A percentile compares a stretch with the other conserved stretches of the same genome.
Conservation (phyloP, 53 echinoderm and acorn worm species). For the Astropecten irregularis region DNA sequence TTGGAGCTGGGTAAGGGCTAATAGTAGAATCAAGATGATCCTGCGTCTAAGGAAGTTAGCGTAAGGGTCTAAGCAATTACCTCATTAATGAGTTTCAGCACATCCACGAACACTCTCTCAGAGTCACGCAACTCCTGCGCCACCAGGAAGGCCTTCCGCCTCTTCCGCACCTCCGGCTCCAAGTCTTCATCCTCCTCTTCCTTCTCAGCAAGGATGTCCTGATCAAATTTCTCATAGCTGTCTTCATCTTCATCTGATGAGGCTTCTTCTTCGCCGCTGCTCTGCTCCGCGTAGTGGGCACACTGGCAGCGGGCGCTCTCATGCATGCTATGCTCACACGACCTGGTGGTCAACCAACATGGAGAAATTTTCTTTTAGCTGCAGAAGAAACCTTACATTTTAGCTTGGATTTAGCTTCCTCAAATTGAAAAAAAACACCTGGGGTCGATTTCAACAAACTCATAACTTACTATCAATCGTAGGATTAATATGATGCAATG, state of each 20-base stretch:
- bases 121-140: constrained; percentile 93
- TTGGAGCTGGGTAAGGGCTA: no score
- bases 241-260: constrained; percentile 58
- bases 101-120: constrained; percentile 89
- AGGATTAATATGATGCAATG: no score
- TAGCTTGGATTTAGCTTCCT: not conserved
- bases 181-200: constrained; percentile 35
- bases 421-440: not conserved
- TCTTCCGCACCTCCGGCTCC: constrained; percentile 59
- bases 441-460: no score
- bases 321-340: constrained; percentile 58
- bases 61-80: constrained; percentile 64
- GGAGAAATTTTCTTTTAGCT: not conserved
- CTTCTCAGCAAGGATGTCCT: constrained; percentile 31
- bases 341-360: not conserved
- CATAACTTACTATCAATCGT: no score
- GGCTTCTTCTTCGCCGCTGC: constrained; percentile 53
- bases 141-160: constrained; percentile 85
- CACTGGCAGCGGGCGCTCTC: constrained; percentile 61
- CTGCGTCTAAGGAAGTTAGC: no score
- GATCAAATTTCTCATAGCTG: constrained; percentile 56
- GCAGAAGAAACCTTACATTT: not conserved
- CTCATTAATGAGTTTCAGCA: constrained; percentile 85
- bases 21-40: no score
- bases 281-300: constrained; percentile 60